Conservation (phyloP, 2,113 vertebrate genomes). For the Glaucomys volans region DNA sequence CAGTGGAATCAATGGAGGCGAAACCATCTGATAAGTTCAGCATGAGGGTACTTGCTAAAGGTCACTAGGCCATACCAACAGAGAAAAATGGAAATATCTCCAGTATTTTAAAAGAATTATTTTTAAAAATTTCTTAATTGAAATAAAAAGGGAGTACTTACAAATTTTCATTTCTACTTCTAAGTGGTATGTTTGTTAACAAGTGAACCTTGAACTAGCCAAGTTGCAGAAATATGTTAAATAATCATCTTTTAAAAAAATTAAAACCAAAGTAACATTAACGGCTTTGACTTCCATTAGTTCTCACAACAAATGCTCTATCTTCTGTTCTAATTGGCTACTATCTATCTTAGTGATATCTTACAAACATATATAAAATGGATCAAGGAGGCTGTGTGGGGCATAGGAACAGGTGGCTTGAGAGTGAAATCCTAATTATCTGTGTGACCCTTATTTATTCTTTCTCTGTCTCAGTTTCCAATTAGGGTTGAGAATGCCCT, state of each 20-base stretch:
- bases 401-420: neutral
- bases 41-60: neutral
- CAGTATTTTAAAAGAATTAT: neutral
- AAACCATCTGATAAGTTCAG: neutral
- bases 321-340: neutral
- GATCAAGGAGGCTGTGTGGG: neutral
- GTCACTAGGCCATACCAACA: neutral
- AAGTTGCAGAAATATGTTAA: neutral
- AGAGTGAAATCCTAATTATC: neutral
- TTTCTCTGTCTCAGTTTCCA: neutral
- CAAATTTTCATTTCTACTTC: conserved; percentile 27
- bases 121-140: neutral
- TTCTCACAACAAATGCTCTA: neutral
- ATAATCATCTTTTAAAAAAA: neutral
- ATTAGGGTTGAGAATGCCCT: neutral
- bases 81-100: neutral
- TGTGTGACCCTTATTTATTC: neutral
- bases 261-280: neutral
- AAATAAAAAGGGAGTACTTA: neutral
- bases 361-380: neutral
- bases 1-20: neutral
- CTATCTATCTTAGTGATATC: neutral
- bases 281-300: neutral
- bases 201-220: neutral
- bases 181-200: neutral